Conservation (phyloP, 2,888 invertebrate species). For the Ennomos quercinarius region DNA sequence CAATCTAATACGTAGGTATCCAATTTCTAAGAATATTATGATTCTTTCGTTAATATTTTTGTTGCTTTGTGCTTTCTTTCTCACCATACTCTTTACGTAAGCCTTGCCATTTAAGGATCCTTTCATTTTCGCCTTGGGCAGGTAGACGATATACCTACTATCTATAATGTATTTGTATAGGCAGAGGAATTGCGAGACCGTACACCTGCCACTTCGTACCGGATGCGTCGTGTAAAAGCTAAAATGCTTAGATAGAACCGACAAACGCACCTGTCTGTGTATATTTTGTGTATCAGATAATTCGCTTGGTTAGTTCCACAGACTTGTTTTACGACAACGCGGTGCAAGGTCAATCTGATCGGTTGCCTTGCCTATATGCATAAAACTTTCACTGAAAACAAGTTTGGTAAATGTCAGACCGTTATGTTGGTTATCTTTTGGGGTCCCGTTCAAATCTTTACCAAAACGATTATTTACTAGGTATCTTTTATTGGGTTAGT, state of each 20-base stretch:
- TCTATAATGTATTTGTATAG: background rate
- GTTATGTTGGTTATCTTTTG: constrained; percentile 36
- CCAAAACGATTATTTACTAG: background rate
- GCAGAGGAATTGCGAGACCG: constrained; percentile 27
- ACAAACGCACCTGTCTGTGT: constrained; percentile 26
- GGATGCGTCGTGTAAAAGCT: constrained; percentile 25
- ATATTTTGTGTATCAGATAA: constrained; percentile 18
- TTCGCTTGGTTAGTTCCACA: constrained; percentile 28
- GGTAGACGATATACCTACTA: constrained; percentile 15
- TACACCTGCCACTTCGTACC: constrained; percentile 34
- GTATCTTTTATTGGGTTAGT: background rate
- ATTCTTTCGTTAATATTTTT: constrained; percentile 12
- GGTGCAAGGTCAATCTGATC: constrained; percentile 54
- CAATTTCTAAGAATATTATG: constrained; percentile 4
- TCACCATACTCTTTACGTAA: constrained; percentile 19
- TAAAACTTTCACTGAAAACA: constrained; percentile 57
- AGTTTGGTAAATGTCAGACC: constrained; percentile 40
- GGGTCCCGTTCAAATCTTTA: constrained; percentile 11
- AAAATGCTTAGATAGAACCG: constrained; percentile 7
- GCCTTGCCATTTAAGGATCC: constrained; percentile 26
- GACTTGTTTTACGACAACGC: constrained; percentile 49
- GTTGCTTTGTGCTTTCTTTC: constrained; percentile 14
- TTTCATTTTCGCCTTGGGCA: constrained; percentile 32
- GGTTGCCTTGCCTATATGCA: constrained; percentile 41
- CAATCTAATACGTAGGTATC: constrained; percentile 6